Base-by-base conservation (phyloP, 2,797 vertebrate species). In the Lindbergichthys nudifrons region DNA sequence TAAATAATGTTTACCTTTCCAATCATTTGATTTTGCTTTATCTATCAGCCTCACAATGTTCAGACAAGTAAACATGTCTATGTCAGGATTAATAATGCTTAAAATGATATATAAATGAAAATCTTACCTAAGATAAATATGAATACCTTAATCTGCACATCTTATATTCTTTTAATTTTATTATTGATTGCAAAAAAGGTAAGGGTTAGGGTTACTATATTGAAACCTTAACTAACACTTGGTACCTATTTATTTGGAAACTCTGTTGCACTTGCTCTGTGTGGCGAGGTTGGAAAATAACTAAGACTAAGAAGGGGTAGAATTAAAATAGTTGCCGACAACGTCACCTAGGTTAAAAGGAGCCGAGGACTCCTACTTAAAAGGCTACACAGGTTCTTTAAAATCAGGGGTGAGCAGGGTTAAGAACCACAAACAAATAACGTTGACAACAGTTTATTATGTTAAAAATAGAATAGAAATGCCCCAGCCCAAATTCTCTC, bases 211-310 rank as follows among this genome's bases (percentile, higher is more conserved):
- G 41, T 7, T 19, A 5, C 5, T 59, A 9, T 10, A 19, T 48
- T n/a, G 11, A 59, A 45, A 36, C 36, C 26, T 14, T 45, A 1
- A 19, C 10, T 48, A 18, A 23, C 36, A 21, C 19, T 53, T 23
- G 1, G 19, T 50, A 47, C 32, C 57, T 36, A 30, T 65, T 66
- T 53, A 15, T 43, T 52, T 42, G 53, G 46, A 67, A 13, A 60
- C n/a, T 19, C 11, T 56, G 67, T 60, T 71, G 54, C 63, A 60
- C 3, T 26, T 26, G 26, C 26, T 26, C 26, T 26, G 26, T 26
- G 26, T 26, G 26, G 26, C 26, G 26, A 26, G 26, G 26, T 26
- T 4, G 26, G 26, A 26, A 26, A 26, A 26, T 26, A 26, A 26
- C 26, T 26, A 26, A 26, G 26, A 26, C 26, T 26, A 26, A 26